Evolutionary conservation across 92 coral and sea anemone species (phyloP).

Genomic region (Palythoa grandis): DNA sequence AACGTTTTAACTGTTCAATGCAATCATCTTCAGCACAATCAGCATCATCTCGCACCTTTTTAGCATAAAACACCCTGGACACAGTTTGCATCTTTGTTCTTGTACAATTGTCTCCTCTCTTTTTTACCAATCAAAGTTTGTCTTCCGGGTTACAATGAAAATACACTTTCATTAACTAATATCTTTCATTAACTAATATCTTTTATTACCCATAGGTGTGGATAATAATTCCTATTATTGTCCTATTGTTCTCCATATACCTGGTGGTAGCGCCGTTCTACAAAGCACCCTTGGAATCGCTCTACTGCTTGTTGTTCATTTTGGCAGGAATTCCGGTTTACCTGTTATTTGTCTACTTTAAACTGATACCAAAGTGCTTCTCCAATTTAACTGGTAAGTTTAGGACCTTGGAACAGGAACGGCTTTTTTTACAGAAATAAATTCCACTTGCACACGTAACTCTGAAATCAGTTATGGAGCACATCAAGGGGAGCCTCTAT

Average conservation of each 20-base stretch:
- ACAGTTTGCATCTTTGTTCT: no score
- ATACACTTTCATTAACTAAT: background rate
- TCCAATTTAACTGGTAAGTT: conserved; percentile 70
- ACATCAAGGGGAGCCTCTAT: no score
- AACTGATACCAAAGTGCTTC: conserved; percentile 74
- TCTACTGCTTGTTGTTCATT: conserved; percentile 89
- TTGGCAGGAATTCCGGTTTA: conserved; percentile 89
- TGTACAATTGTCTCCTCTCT: no score
- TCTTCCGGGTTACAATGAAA: background rate
- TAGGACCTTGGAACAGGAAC: no score
- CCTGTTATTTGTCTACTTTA: conserved; percentile 75
- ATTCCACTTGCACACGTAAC: no score
- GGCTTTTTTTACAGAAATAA: no score
- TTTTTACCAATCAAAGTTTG: background rate
- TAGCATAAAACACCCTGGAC: no score
- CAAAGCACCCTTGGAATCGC: conserved; percentile 85
- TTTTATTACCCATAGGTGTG: conserved; percentile 70
- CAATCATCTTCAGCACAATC: no score
- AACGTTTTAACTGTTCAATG: no score
- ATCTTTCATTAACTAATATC: conserved; percentile 12
- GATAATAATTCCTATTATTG: conserved; percentile 70
- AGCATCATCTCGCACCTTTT: no score
- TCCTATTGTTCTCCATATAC: conserved; percentile 81
- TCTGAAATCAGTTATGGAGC: no score
- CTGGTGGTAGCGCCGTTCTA: conserved; percentile 89